A percentile compares a stretch with the other conserved stretches of the same genome.
These are phyloP conservation scores for Petrosia ficiformis DNA, from an alignment of 37 sponge, comb jelly and placozoan species.

Conservation along the genomic window DNA sequence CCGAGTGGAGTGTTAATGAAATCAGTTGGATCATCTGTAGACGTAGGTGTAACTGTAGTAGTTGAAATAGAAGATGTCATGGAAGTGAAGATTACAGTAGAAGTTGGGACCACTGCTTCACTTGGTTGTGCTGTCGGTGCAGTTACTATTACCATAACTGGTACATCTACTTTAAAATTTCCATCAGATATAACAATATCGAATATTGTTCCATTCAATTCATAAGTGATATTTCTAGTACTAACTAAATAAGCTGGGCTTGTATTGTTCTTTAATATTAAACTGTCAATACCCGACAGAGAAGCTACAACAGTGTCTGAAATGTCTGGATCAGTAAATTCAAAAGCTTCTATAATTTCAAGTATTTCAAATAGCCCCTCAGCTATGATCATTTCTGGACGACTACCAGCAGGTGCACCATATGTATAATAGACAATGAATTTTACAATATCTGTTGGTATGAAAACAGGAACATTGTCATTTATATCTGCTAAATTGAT, in stretches of 20 bases:
- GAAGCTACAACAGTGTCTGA: slow-evolving; percentile 11
- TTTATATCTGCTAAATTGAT: slow-evolving; percentile 34
- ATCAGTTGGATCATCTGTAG: neutral
- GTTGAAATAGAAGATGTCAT: neutral
- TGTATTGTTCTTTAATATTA: neutral
- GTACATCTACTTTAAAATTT: slow-evolving; percentile 2
- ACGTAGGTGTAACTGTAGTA: neutral
- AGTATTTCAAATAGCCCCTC: neutral
- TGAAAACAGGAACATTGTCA: slow-evolving; percentile 46
- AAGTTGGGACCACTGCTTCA: neutral
- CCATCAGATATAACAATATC: slow-evolving; percentile 14
- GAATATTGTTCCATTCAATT: slow-evolving; percentile 11
- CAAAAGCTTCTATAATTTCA: neutral
- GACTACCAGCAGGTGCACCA: neutral
- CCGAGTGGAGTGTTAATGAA: slow-evolving; percentile 27
- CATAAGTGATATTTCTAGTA: neutral
- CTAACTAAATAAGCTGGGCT: neutral
- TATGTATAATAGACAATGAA: neutral
- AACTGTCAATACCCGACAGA: neutral
- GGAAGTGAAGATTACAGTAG: neutral
- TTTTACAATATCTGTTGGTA: slow-evolving; percentile 12
- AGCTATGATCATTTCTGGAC: slow-evolving; percentile 2
- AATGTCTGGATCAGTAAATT: slow-evolving; percentile 24
- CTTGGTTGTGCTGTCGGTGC: neutral
- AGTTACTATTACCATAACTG: slow-evolving; percentile 7